Base-by-base conservation (phyloP, 2,113 vertebrate genomes). In the Archocentrus centrarchus region DNA sequence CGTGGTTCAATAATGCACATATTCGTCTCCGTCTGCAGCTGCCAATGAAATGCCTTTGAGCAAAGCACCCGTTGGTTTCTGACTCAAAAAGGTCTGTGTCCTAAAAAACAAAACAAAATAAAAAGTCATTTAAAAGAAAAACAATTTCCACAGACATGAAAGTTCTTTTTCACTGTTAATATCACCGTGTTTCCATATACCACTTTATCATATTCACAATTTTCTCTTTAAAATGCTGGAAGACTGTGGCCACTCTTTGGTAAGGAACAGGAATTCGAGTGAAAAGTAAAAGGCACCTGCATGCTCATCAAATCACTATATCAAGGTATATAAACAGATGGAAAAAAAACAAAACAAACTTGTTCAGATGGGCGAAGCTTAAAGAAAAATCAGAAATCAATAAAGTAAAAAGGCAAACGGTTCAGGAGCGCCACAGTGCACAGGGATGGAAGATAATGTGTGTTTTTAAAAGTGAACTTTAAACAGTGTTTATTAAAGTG, bases 251-350 rank as follows among this genome's bases (percentile, higher is more conserved):
- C n/a, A 17, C 44, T 41, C 22, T 39, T 32, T 27, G 24, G 17
- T 10, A 32, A 66, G 32, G 73, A 32, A 4, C 39, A 44, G 20
- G 11, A 58, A 82, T 22, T 11, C 2, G 6, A 30, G 11, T 59
- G 1, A 66, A 60, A 55, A 44, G 50, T 3, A 41, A 75, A 78
- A 81, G 9, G 37, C 55, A 7, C 6, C 18, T 7, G 4, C 50
- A 20, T 50, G 7, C 73, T 86, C 55, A 41, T 75, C 75, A 75
- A 64, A 47, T 58, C 24, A 41, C 20, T 30, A n/a, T 2, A 63
- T 77, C 32, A 37, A 64, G 78, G 81, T 61, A 80, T 59, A 59
- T 41, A 30, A 11, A 82, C 59, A 78, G 78, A 84, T 75, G 70
- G 47, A 70, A 22, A 50, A 30, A 50, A 6, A 20, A 44, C 3